phyloP scores from a whole-genome alignment of 1,140 invertebrate genomes.

The Bombus haemorrhoidalis region DNA sequence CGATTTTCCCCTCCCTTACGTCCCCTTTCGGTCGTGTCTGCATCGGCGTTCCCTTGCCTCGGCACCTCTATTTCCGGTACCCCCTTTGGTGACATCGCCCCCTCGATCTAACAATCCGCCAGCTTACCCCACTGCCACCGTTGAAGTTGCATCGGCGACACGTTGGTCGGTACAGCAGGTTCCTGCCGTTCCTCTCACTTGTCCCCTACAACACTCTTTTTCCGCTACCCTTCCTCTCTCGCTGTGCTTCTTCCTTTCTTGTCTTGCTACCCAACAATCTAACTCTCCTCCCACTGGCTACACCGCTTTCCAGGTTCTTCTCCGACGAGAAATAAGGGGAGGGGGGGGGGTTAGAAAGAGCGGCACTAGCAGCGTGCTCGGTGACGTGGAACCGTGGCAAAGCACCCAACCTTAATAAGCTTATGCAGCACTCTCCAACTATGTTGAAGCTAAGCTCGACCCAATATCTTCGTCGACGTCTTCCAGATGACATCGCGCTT shows the following conservation, averaged over 20 bases:
- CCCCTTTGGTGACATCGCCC: conserved; percentile 66
- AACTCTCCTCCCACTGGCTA: neutral
- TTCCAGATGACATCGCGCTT: conserved; percentile 49
- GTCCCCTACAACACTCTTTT: neutral
- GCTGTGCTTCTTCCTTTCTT: neutral
- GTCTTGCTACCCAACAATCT: neutral
- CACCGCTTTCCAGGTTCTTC: conserved; percentile 43
- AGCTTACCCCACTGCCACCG: conserved; percentile 39
- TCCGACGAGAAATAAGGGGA: conserved; percentile 16
- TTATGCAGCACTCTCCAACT: conserved; percentile 80
- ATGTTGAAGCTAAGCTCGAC: conserved; percentile 63
- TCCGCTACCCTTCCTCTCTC: neutral
- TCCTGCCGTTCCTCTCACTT: conserved; percentile 4
- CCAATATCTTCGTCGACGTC: conserved; percentile 58
- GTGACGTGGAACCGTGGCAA: conserved; percentile 56
- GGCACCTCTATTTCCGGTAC: conserved; percentile 51
- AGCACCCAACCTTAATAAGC: conserved; percentile 77
- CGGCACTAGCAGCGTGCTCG: conserved; percentile 34
- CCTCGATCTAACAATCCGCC: conserved; percentile 62
- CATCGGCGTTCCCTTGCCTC: conserved; percentile 32
- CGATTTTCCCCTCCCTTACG: conserved; percentile 47
- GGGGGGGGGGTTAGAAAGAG: conserved; percentile 34
- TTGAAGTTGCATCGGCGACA: conserved; percentile 48
- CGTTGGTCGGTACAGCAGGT: conserved; percentile 59
- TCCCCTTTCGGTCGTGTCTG: conserved; percentile 41